These are phyloP conservation scores for Prionace glauca DNA, from an alignment of 2,797 vertebrate species.

Conservation along the genomic window DNA sequence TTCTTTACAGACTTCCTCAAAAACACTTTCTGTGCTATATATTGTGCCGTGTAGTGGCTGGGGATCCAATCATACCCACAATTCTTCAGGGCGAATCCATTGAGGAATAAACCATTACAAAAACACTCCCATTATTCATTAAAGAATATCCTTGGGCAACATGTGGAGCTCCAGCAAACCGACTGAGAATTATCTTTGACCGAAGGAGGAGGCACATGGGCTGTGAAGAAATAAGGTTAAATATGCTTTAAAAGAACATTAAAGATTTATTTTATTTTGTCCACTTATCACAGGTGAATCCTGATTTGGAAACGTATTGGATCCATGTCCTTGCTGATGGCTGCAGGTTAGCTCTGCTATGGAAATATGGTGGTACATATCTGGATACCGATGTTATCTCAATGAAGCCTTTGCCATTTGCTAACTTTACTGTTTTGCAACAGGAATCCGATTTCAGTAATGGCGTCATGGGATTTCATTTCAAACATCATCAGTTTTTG, in stretches of 20 bases:
- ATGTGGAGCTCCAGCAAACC: too few species aligned
- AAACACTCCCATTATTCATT: too few species aligned
- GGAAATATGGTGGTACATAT: slow-evolving; percentile 58
- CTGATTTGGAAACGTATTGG: slow-evolving; percentile 53
- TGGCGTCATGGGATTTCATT: slow-evolving; percentile 58
- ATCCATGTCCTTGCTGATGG: slow-evolving; percentile 56
- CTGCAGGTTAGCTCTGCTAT: slow-evolving; percentile 57
- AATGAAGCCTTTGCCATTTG: slow-evolving; percentile 52
- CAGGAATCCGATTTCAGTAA: slow-evolving; percentile 53
- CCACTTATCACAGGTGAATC: not conserved
- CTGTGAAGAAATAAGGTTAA: too few species aligned
- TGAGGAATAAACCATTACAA: not conserved
- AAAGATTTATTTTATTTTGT: too few species aligned
- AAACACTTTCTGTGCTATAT: not conserved
- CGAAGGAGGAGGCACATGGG: too few species aligned
- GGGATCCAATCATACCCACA: not conserved
- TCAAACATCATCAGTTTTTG: slow-evolving; percentile 50
- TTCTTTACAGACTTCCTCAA: not conserved
- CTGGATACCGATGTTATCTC: slow-evolving; percentile 52
- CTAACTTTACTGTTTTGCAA: slow-evolving; percentile 56
- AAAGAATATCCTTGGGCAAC: too few species aligned
- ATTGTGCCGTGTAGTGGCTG: not conserved
- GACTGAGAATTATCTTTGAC: too few species aligned
- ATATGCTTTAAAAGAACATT: too few species aligned
- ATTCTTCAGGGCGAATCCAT: not conserved